Base-by-base conservation (phyloP, 1,140 invertebrate species). In the Trachymyrmex septentrionalis region DNA sequence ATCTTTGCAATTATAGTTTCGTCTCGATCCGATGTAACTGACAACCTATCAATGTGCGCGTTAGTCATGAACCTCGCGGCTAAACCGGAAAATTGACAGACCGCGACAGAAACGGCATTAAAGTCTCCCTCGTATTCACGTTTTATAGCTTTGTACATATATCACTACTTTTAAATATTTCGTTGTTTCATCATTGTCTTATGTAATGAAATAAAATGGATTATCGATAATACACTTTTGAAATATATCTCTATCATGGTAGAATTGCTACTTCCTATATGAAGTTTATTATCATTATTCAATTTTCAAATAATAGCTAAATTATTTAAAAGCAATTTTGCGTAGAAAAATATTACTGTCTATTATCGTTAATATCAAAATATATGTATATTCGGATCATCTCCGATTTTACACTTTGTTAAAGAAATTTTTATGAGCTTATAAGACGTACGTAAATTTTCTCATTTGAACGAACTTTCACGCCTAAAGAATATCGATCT, bases 1-100 rank as follows among this genome's bases (percentile, higher is more conserved):
- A 61, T 84, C 30, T 81, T 84, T n/a, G 53, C 69, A 75, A 84
- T 84, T 84, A 81, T 81, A 84, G 19, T 75, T 75, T 82, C 38
- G 38, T 73, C 61, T 84, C 38, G 57, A 75, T 21, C 9, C 30
- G 24, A 71, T 57, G 34, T 84, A 84, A 30, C 21, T 61, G 19
- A 48, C 53, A 14, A 24, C n/a, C 55, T 73, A 84, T 84, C 55
- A 84, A 21, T 55, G 55, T 61, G 38, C 55, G 14, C 34, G 34
- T 73, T 75, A 63, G 19, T 75, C 44, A 38, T 30, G 38, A 72
- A 59, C 16, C 10, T 57, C 10, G 24, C 53, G 53, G 9, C 50
- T 44, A 14, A 72, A 34, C 24, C 55, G 38, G 19, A 82, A 55
- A 82, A 82, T 72, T 24, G 6, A n/a, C n/a, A n/a, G n/a, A 82